Conservation (phyloP, 2,888 invertebrate species). For the Gastracanthus pulcherrimus region DNA sequence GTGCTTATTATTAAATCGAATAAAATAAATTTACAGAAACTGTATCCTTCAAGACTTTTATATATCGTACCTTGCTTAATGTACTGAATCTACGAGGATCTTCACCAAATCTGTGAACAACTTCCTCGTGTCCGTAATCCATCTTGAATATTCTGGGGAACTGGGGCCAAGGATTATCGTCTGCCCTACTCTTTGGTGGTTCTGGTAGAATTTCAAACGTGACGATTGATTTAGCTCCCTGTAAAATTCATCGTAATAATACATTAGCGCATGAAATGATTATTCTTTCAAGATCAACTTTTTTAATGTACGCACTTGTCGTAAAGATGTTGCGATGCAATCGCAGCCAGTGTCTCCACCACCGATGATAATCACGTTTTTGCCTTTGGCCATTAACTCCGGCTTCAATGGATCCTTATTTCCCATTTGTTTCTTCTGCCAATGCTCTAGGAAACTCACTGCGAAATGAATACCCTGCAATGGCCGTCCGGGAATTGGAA, state of each 20-base stretch:
- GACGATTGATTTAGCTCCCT: constrained; percentile 95
- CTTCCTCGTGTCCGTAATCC: constrained; percentile 99
- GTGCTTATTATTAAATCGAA: not conserved
- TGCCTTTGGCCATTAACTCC: constrained; percentile 90
- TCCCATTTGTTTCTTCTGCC: constrained; percentile 96
- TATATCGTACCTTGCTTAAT: constrained; percentile 85
- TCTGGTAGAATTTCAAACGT: constrained; percentile 98
- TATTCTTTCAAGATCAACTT: too few species aligned
- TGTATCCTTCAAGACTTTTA: not conserved
- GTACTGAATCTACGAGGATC: constrained; percentile 97
- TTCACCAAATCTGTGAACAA: constrained; percentile 85
- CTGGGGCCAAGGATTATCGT: constrained; percentile 99
- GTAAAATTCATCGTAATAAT: constrained; percentile 65
- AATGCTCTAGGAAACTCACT: constrained; percentile 97
- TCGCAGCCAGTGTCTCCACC: constrained; percentile 95
- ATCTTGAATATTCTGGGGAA: constrained; percentile 97
- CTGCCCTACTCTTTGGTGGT: constrained; percentile 88
- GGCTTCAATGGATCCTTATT: constrained; percentile 77
- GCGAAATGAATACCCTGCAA: constrained; percentile 97
- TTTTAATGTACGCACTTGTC: constrained; percentile 81
- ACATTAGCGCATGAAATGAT: too few species aligned
- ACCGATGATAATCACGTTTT: constrained; percentile 95
- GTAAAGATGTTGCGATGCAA: constrained; percentile 97
- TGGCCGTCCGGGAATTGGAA: constrained; percentile 91
- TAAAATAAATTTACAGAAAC: not conserved